phyloP scores from a whole-genome alignment of 2,888 invertebrate species.

The Gortyna flavago region DNA sequence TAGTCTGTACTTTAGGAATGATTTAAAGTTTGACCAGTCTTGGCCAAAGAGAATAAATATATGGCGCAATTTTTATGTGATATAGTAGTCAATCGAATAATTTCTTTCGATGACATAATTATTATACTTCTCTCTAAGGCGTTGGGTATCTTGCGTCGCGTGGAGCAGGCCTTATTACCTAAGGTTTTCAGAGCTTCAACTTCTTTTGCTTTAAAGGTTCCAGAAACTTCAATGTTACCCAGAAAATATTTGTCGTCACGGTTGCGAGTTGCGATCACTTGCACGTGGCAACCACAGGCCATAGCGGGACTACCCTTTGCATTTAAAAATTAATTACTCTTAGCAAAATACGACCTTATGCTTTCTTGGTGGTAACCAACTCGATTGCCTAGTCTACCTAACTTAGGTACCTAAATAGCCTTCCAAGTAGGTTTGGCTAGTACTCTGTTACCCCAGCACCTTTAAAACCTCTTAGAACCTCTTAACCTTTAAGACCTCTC shows the following conservation, averaged over 20 bases:
- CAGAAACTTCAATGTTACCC: neutral
- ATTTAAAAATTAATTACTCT: constrained; percentile 1
- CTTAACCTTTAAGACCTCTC: neutral
- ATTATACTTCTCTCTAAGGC: neutral
- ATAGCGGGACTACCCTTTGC: constrained; percentile 10
- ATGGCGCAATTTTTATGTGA: neutral
- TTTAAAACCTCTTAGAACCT: too few relatives aligned
- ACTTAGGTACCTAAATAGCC: neutral
- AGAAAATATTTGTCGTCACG: constrained; percentile 18
- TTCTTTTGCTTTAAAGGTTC: neutral
- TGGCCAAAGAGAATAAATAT: neutral
- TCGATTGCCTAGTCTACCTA: neutral
- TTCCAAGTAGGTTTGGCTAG: neutral
- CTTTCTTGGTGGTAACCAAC: neutral
- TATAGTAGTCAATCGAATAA: neutral
- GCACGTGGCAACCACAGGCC: constrained; percentile 21
- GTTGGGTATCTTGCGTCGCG: neutral
- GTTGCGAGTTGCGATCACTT: constrained; percentile 8
- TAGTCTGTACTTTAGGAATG: neutral
- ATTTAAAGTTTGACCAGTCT: neutral
- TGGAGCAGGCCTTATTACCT: neutral
- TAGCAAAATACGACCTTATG: neutral
- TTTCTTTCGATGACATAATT: neutral
- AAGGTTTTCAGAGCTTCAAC: neutral
- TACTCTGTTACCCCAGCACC: neutral